Evolutionary conservation across 2,113 vertebrate genomes (phyloP).

Genomic region (Oceanites oceanicus): DNA sequence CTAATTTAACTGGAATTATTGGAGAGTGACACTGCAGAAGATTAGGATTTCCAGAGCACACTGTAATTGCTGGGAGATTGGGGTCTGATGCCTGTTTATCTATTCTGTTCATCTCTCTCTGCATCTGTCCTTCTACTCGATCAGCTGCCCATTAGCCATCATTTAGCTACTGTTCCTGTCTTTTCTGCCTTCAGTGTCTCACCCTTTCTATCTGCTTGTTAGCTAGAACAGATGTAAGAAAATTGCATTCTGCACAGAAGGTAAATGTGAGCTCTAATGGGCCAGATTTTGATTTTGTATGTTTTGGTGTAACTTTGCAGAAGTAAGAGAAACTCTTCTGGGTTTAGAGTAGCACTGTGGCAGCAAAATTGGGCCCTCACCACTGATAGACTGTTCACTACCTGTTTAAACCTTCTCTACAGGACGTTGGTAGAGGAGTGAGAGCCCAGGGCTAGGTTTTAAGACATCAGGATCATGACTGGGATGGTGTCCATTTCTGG

Average conservation of each 20-base stretch:
- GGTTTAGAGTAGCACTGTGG: fast-evolving
- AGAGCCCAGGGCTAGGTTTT: neutral
- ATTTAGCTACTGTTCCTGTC: constrained; percentile 30
- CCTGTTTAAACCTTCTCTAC: neutral
- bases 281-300: neutral
- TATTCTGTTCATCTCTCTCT: constrained; percentile 51
- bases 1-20: constrained; percentile 62
- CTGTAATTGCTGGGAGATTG: constrained; percentile 50
- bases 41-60: constrained; percentile 49
- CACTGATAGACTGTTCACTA: neutral
- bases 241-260: constrained; percentile 14
- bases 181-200: neutral
- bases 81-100: constrained; percentile 53
- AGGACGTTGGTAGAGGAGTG: neutral
- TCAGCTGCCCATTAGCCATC: constrained; percentile 45
- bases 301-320: neutral
- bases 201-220: constrained; percentile 39
- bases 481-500: neutral
- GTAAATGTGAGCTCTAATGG: neutral
- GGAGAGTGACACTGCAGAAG: constrained; percentile 38
- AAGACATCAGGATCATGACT: fast-evolving
- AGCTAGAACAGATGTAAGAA: constrained; percentile 31
- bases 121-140: constrained; percentile 47
- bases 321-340: neutral
- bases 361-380: neutral